A percentile compares a stretch with the other conserved stretches of the same genome.
These are phyloP conservation scores for Heliocidaris erythrogramma DNA, from an alignment of 35 echinoderm and acorn worm species.

Conservation along the genomic window DNA sequence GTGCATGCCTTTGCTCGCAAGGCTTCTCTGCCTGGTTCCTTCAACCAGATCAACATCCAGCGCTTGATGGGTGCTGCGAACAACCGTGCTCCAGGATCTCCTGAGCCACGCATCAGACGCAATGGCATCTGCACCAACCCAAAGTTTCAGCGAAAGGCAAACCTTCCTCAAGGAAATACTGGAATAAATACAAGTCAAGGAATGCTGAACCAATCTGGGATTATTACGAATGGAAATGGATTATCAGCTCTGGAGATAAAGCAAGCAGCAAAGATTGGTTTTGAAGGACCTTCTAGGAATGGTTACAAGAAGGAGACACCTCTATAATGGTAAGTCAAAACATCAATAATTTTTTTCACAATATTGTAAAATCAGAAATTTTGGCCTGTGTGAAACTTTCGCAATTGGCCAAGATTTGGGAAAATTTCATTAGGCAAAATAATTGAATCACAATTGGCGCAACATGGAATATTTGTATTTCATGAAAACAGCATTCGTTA, in stretches of 20 bases:
- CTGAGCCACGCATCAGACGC: constrained; percentile 73
- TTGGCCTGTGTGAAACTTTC: neutral
- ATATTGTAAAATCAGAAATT: neutral
- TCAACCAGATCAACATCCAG: constrained; percentile 86
- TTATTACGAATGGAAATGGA: constrained; percentile 64
- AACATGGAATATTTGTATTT: neutral
- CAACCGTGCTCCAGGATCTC: constrained; percentile 64
- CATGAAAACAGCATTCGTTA: neutral
- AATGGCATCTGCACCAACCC: constrained; percentile 95
- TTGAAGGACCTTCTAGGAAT: constrained; percentile 89
- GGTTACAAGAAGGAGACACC: constrained; percentile 99
- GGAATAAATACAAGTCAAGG: constrained; percentile 68
- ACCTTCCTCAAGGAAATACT: constrained; percentile 69
- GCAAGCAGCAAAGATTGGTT: constrained; percentile 80
- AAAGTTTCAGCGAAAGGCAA: constrained; percentile 77
- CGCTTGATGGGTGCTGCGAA: constrained; percentile 60
- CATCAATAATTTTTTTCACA: neutral
- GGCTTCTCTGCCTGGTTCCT: constrained; percentile 86
- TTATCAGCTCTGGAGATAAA: constrained; percentile 86
- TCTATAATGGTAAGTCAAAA: constrained; percentile 70
- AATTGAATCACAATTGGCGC: neutral
- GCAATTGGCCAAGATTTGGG: neutral
- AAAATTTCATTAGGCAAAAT: neutral
- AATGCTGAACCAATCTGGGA: constrained; percentile 52
- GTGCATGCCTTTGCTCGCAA: constrained; percentile 79